Base-by-base conservation (phyloP, 1,140 invertebrate species). In the Temnothorax curvispinosus region DNA sequence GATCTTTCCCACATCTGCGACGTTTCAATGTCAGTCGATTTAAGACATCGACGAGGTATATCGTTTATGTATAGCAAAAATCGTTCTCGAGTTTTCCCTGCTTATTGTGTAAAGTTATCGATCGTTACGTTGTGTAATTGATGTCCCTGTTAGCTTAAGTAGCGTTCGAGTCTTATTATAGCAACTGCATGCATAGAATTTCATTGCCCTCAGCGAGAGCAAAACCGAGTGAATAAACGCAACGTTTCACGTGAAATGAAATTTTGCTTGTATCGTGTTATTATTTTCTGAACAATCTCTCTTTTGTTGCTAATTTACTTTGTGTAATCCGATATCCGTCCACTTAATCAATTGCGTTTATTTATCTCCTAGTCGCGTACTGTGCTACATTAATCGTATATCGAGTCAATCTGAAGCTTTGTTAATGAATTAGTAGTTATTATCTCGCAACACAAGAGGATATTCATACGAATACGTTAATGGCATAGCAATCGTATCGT, bases 41-140 rank as follows among this genome's bases (percentile, higher is more conserved):
- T 90, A 69, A 78, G 58, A 69, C 81, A 35, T 90, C 89, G 86
- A 77, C 69, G 69, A 90, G 86, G 69, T 89, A 89, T 58, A 89
- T 58, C 58, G 32, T 72, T 81, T 56, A 52, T 41, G 9, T 62
- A 60, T 32, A 64, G 4, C 15, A 47, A 62, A 75, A 38, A 38
- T 75, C 13, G 15, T 41, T 82, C 52, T 60, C 35, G 50, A 81
- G n/a, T 56, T 69, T 1, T 69, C 65, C 65, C 27, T 47, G 54
- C 69, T 47, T 41, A 74, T 60, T 52, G 69, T 50, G 18, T 35
- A 32, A 74, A 74, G 27, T 13, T 72, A 58, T 47, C 41, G 15
- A 58, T 47, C 27, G 15, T 74, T 60, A 47, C 35, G n/a, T 27
- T 56, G 1, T 38, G 18, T 60, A 4, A 60, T 47, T 35, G n/a